These are phyloP conservation scores for Spialia ferax DNA, from an alignment of 2,888 invertebrate genomes.

Conservation along the genomic window DNA sequence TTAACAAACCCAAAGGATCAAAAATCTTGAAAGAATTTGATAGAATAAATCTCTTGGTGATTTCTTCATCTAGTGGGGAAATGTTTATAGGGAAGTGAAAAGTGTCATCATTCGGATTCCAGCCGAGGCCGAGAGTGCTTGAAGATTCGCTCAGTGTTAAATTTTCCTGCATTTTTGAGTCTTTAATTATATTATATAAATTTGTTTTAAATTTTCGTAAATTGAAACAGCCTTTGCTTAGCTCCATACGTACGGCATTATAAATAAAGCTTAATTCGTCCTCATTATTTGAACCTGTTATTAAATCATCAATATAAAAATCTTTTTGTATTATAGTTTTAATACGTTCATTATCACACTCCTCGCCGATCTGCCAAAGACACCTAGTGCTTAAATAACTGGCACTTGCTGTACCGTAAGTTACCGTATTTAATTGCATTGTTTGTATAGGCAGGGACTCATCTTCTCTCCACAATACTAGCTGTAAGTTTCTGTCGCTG, in stretches of 20 bases:
- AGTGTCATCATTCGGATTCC: constrained; percentile 43
- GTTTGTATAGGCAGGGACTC: constrained; percentile 41
- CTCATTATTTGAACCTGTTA: constrained; percentile 41
- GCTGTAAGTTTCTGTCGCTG: constrained; percentile 50
- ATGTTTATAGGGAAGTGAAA: constrained; percentile 38
- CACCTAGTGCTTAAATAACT: constrained; percentile 45
- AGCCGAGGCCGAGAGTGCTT: constrained; percentile 48
- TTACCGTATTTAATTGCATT: constrained; percentile 43
- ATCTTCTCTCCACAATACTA: constrained; percentile 56
- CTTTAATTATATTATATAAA: constrained; percentile 8
- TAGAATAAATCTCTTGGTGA: constrained; percentile 45
- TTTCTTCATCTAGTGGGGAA: too few relatives aligned
- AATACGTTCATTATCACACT: constrained; percentile 23
- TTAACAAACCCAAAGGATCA: constrained; percentile 44
- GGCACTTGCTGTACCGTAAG: constrained; percentile 46
- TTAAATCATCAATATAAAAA: constrained; percentile 44
- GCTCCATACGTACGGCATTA: constrained; percentile 26
- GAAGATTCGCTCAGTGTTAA: constrained; percentile 47
- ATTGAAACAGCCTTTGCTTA: constrained; percentile 43
- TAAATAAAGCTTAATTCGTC: constrained; percentile 39
- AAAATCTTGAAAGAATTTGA: constrained; percentile 47
- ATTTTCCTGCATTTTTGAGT: constrained; percentile 21
- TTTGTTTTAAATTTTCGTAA: constrained; percentile 45
- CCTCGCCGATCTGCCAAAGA: constrained; percentile 45
- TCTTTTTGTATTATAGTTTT: constrained; percentile 42